phyloP scores from a whole-genome alignment of 2,797 vertebrate genomes.

The Coendou prehensilis region DNA sequence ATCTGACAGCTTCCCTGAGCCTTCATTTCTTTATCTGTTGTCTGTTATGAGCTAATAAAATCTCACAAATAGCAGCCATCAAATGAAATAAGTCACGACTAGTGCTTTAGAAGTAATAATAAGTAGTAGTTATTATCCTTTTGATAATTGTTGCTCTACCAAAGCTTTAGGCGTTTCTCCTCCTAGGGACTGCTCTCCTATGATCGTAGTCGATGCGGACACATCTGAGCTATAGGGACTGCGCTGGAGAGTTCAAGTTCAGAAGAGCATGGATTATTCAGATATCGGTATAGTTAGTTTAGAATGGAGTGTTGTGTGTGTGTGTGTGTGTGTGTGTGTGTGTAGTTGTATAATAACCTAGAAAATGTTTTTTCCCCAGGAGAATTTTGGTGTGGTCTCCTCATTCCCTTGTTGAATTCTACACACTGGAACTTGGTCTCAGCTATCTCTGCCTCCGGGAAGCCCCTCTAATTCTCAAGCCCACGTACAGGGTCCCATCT shows the following conservation, averaged over 20 bases:
- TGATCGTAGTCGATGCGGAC: not conserved
- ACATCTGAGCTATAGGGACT: not conserved
- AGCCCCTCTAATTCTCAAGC: not conserved
- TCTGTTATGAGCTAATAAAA: not conserved
- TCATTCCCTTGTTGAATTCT: not conserved
- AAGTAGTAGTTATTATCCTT: not conserved
- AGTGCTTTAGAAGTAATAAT: not conserved
- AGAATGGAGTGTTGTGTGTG: not conserved
- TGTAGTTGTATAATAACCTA: not conserved
- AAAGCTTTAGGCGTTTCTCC: not conserved
- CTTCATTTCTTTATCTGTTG: not conserved
- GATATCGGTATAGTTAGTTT: not conserved
- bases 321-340: not conserved
- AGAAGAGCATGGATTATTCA: not conserved
- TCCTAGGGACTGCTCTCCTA: not conserved
- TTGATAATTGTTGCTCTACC: not conserved
- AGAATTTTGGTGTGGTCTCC: not conserved
- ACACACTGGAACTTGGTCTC: not conserved
- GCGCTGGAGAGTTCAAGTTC: not conserved
- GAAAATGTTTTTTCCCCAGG: not conserved
- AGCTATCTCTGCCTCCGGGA: not conserved
- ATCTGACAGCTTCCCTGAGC: not conserved
- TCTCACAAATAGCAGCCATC: not conserved
- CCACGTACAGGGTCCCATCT: not conserved
- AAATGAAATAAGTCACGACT: not conserved